A percentile compares a stretch with the other conserved stretches of the same genome.
Conservation (phyloP, 2,888 invertebrate species). For the Helleia helle region DNA sequence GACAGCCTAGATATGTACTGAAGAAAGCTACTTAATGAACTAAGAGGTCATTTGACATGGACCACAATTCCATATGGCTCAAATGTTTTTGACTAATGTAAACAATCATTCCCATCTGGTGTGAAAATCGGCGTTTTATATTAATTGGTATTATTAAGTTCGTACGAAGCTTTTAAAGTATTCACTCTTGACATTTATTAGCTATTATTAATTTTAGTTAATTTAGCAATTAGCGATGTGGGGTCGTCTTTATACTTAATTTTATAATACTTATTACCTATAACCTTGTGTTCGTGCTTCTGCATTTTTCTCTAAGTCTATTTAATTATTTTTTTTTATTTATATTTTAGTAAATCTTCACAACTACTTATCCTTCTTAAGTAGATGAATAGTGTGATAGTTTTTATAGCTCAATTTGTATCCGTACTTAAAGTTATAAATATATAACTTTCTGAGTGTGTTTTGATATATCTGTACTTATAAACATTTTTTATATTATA, state of each 20-base stretch:
- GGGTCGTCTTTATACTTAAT: conserved; percentile 33
- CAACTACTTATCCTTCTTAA: conserved; percentile 42
- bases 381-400: conserved; percentile 50
- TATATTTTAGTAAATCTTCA: conserved; percentile 33
- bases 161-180: neutral
- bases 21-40: no score
- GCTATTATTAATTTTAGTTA: conserved; percentile 9
- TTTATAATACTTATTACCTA: conserved; percentile 30
- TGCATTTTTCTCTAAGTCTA: conserved; percentile 35
- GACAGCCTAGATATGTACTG: no score
- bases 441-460: conserved; percentile 3
- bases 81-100: conserved; percentile 1
- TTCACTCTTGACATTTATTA: conserved; percentile 3
- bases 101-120: conserved; percentile 2
- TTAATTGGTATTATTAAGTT: neutral
- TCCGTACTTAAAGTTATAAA: conserved; percentile 33
- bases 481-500: neutral
- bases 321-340: conserved; percentile 30
- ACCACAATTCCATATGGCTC: conserved; percentile 6
- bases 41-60: neutral
- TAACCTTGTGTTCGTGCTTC: conserved; percentile 45
- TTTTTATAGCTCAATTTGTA: conserved; percentile 56
- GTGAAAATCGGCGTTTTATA: neutral
- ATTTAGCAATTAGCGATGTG: conserved; percentile 59
- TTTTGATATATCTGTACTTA: neutral